These are phyloP conservation scores for Neogale vison DNA, from an alignment of 2,113 vertebrate genomes.

Conservation along the genomic window DNA sequence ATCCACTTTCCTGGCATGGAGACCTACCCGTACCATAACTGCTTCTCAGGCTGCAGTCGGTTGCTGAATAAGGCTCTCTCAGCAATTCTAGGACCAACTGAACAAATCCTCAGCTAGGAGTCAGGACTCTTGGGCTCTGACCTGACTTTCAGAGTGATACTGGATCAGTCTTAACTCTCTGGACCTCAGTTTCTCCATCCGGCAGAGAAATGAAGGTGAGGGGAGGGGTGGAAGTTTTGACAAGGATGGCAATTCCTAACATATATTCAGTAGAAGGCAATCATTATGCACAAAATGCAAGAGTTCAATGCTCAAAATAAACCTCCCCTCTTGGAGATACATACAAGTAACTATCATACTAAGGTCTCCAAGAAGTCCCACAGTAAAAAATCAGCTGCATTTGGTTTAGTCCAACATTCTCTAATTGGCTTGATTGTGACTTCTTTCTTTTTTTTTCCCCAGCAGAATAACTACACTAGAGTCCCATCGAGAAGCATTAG, in stretches of 20 bases:
- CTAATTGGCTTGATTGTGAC: not conserved
- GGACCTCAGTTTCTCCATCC: not conserved
- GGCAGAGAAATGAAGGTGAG: not conserved
- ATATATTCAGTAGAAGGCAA: not conserved
- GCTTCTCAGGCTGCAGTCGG: not conserved
- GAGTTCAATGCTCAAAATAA: not conserved
- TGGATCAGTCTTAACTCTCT: not conserved
- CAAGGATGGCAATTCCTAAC: not conserved
- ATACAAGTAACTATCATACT: not conserved
- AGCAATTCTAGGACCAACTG: too few relatives aligned
- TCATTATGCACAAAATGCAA: not conserved
- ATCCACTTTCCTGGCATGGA: not conserved
- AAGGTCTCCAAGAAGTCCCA: not conserved
- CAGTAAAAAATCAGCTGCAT: not conserved
- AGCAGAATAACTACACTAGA: not conserved
- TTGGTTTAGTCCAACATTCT: not conserved
- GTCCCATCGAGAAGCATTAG: not conserved
- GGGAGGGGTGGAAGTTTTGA: rapidly evolving
- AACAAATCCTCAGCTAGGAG: not conserved
- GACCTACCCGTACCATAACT: not conserved
- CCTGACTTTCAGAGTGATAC: not conserved
- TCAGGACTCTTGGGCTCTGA: not conserved
- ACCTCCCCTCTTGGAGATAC: not conserved
- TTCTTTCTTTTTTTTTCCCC: not conserved
- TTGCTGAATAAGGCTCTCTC: not conserved